Evolutionary conservation across 2,888 invertebrate genomes (phyloP).

Genomic region (Calameuta pallipes): DNA sequence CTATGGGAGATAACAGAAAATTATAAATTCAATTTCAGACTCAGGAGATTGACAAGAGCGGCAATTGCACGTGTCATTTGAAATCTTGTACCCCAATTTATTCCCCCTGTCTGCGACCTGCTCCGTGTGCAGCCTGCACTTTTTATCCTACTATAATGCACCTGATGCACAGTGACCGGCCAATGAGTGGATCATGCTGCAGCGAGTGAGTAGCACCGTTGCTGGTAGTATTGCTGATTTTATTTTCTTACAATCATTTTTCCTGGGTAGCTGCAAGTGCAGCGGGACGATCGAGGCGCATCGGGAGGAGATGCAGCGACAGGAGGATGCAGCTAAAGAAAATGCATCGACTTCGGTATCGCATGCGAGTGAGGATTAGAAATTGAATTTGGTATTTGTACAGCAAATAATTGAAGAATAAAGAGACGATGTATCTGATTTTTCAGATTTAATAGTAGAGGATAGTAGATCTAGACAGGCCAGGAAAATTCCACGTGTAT

Average conservation of each 20-base stretch:
- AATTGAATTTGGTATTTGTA: background rate
- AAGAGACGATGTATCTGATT: conserved; percentile 14
- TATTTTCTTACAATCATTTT: background rate
- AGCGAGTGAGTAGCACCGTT: background rate
- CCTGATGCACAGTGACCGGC: background rate
- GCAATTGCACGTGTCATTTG: conserved; percentile 41
- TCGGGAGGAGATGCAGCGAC: background rate
- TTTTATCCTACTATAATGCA: background rate
- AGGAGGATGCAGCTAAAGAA: background rate
- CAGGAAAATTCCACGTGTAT: conserved; percentile 33
- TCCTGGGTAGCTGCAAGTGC: background rate
- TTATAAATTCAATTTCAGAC: background rate
- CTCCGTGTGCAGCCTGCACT: background rate
- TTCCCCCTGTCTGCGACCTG: conserved; percentile 2
- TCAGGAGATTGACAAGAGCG: conserved; percentile 46
- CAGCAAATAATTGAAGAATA: background rate
- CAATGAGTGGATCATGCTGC: background rate
- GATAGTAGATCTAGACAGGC: conserved; percentile 27
- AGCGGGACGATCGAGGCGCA: background rate
- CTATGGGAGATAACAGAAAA: too few species aligned
- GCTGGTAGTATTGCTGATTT: background rate
- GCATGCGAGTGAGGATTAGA: background rate
- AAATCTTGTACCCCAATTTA: conserved; percentile 14
- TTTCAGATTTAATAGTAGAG: conserved; percentile 33
- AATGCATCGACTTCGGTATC: background rate